Conservation (phyloP, 2,113 vertebrate genomes). For the Caretta caretta region DNA sequence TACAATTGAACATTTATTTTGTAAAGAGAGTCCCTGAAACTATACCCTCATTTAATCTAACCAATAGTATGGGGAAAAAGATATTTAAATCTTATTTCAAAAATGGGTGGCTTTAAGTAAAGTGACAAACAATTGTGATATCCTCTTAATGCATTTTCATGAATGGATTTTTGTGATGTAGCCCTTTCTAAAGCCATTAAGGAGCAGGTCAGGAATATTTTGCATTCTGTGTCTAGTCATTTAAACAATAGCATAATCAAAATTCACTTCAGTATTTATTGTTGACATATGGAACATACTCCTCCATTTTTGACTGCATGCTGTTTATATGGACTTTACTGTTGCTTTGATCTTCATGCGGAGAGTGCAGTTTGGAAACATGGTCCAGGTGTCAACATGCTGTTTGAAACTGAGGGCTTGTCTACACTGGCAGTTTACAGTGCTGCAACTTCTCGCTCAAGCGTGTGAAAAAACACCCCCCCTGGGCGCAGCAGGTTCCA, state of each 20-base stretch:
- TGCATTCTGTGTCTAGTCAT: background rate
- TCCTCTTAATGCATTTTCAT: background rate
- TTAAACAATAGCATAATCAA: background rate
- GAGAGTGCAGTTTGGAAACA: background rate
- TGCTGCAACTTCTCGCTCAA: too few relatives aligned
- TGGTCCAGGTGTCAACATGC: background rate
- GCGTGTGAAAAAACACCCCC: too few relatives aligned
- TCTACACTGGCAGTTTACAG: too few relatives aligned
- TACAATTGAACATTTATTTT: background rate
- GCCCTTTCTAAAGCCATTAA: background rate
- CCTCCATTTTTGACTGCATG: background rate
- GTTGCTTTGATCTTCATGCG: background rate
- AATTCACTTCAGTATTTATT: background rate
- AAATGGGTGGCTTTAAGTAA: background rate
- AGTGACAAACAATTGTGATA: background rate
- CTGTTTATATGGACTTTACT: background rate
- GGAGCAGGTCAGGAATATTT: background rate
- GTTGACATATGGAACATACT: background rate
- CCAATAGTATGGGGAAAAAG: background rate
- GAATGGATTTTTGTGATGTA: background rate
- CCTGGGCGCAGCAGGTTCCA: too few relatives aligned
- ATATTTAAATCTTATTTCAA: background rate
- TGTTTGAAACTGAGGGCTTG: background rate
- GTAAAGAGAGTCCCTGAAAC: background rate
- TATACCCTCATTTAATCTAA: accelerated